These are phyloP conservation scores for Amiota minor DNA, from an alignment of 2,888 invertebrate species.

Conservation along the genomic window DNA sequence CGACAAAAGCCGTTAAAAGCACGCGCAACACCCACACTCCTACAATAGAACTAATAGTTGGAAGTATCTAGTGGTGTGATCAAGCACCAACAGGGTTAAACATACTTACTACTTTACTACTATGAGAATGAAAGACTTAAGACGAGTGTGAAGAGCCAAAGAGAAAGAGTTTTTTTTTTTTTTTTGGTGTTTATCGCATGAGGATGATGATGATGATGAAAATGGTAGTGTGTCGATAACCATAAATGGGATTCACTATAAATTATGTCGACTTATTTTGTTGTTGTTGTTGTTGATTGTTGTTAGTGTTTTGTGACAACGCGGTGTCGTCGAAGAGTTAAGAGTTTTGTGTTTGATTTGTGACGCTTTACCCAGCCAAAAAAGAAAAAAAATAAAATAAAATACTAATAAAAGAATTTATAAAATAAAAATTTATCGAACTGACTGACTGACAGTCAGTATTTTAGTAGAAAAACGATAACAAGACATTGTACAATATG, in stretches of 20 bases:
- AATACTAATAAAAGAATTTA: slow-evolving; percentile 25
- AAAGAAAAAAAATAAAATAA: slow-evolving; percentile 27
- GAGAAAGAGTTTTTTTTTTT: slow-evolving; percentile 17
- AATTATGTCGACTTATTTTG: slow-evolving; percentile 21
- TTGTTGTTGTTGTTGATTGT: background rate
- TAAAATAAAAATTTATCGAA: slow-evolving; percentile 48
- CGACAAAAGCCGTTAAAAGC: slow-evolving; percentile 66
- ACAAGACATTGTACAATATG: background rate
- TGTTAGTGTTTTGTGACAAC: slow-evolving; percentile 41
- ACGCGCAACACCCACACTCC: slow-evolving; percentile 63
- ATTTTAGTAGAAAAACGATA: background rate
- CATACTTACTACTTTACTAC: too few species aligned
- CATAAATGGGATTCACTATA: slow-evolving; percentile 24
- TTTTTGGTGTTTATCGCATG: too few species aligned
- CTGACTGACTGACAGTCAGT: slow-evolving; percentile 31
- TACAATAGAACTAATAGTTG: too few species aligned
- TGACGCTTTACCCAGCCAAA: slow-evolving; percentile 51
- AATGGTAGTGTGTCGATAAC: slow-evolving; percentile 20
- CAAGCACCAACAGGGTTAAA: too few species aligned
- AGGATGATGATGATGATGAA: slow-evolving; percentile 5
- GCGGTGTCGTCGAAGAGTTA: slow-evolving; percentile 36
- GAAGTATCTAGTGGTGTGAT: too few species aligned
- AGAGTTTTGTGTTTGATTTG: slow-evolving; percentile 54
- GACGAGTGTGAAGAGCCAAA: background rate
- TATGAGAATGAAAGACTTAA: too few species aligned